Base-by-base conservation (phyloP, 2,888 invertebrate genomes). In the Diadromus collaris region DNA sequence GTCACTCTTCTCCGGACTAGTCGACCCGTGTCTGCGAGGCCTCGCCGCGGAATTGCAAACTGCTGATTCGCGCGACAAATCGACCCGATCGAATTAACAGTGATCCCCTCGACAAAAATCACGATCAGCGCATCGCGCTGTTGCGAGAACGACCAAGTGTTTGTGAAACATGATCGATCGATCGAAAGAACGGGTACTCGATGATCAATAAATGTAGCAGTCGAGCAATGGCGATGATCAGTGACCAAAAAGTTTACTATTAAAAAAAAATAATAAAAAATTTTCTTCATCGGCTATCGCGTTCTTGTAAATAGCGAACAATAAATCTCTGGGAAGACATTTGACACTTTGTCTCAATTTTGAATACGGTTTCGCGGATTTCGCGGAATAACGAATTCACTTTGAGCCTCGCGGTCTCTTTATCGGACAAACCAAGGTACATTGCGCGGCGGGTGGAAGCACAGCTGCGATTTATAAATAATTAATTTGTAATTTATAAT, bases 1-100 rank as follows among this genome's bases (percentile, higher is more conserved):
- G 4, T 10, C 44, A 24, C 32, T 38, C 16, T 24, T 6, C 24
- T 24, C 38, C 46, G 63, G 21, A 51, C 51, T 29, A 64, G 64
- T 78, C 69, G 69, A 65, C 48, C 48, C 68, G 54, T 38, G 46
- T 63, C 56, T 29, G 16, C 63, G 29, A 38, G 56, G 48, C 38
- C 64, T 64, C 56, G 6, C 61, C 77, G 6, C 69, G 21, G 61
- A 78, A 73, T 64, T 73, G 48, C 38, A 58, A 69, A 63, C 48
- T 48, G 56, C 46, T 13, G 10, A 41, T 64, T 69, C 56, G 6
- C 48, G n/a, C 24, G 58, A 41, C 32, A 58, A 73, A 63, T 63
- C 56, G 24, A 46, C 46, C 38, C 9, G 46, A 29, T 58, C 41
- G 67, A 72, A 61, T 61, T 72, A 16, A 21, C 65, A 64, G 63